A percentile compares a stretch with the other conserved stretches of the same genome.
Evolutionary conservation across 2,113 vertebrate genomes (phyloP).

Genomic region (Dolichotis patagonum): DNA sequence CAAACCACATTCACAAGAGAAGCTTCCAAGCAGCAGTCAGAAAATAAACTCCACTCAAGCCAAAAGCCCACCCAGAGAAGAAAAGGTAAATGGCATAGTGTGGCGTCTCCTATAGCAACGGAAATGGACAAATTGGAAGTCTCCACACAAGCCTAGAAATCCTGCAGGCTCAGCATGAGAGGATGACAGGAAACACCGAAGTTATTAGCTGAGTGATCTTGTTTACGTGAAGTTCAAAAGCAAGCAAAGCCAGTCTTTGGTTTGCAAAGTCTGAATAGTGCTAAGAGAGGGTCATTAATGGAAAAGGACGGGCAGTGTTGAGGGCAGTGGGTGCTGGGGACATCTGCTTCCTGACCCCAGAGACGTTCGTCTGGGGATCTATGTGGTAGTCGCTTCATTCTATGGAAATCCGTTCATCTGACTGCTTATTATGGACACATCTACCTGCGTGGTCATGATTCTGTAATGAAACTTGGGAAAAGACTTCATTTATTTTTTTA

Average conservation of each 20-base stretch:
- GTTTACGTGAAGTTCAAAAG: background rate
- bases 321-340: background rate
- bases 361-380: accelerated
- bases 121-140: background rate
- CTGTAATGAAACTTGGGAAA: background rate
- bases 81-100: accelerated
- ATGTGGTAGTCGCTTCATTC: accelerated
- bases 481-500: constrained; percentile 5
- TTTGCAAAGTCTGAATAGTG: background rate
- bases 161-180: background rate
- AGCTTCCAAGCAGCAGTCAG: accelerated
- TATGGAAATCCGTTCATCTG: background rate
- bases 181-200: accelerated
- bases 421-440: background rate
- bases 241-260: background rate
- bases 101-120: accelerated
- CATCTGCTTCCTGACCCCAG: background rate
- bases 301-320: no score
- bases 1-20: accelerated
- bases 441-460: background rate
- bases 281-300: no score
- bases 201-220: no score
- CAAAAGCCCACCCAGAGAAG: background rate
- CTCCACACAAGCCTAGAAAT: accelerated
- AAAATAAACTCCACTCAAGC: background rate